These are phyloP conservation scores for Mystacornis crossleyi DNA, from an alignment of 2,113 vertebrate species.

Conservation along the genomic window DNA sequence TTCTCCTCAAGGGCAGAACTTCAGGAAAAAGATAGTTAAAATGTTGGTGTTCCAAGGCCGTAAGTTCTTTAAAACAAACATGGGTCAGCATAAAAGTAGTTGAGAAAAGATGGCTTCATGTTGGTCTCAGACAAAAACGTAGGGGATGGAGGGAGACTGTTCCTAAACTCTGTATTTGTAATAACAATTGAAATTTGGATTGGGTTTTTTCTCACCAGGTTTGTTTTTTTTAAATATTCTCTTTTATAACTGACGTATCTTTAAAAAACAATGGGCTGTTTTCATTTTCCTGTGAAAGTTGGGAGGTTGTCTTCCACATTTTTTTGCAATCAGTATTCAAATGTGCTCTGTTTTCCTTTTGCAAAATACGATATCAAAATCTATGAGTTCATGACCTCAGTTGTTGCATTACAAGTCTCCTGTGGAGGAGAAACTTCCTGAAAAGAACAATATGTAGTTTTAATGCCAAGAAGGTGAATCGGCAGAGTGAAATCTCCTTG, in stretches of 20 bases:
- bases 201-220: neutral
- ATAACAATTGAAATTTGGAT: neutral
- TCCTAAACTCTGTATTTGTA: neutral
- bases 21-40: neutral
- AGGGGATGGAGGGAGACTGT: neutral
- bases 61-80: neutral
- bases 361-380: neutral
- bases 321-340: neutral
- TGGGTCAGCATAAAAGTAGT: neutral
- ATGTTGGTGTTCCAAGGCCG: neutral
- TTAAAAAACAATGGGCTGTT: neutral
- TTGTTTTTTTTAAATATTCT: neutral
- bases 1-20: neutral
- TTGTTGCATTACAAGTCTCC: neutral
- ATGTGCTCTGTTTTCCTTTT: neutral
- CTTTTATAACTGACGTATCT: neutral
- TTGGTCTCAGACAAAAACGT: neutral
- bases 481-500: neutral
- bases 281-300: neutral
- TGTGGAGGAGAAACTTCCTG: constrained; percentile 23
- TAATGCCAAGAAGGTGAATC: constrained; percentile 20
- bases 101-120: neutral
- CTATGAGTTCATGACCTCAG: neutral
- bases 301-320: neutral
- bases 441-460: constrained; percentile 46